A percentile compares a stretch with the other conserved stretches of the same genome.
phyloP scores from a whole-genome alignment of 2,113 vertebrate species.

The Dicaeum eximium region DNA sequence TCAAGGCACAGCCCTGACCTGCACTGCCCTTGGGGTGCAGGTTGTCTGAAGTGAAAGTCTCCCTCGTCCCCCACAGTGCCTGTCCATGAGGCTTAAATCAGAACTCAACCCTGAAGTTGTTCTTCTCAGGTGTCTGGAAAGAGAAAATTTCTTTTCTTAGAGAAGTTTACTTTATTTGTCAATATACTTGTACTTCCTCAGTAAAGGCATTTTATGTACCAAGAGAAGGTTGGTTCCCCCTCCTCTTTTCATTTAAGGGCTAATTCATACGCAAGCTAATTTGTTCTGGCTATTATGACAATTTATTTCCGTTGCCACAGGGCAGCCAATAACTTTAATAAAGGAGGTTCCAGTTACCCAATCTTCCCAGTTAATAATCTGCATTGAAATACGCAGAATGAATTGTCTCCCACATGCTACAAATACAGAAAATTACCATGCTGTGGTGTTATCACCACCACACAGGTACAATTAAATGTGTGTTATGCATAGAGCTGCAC shows the following conservation, averaged over 20 bases:
- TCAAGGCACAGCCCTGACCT: neutral
- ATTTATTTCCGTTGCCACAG: constrained; percentile 63
- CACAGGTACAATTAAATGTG: constrained; percentile 66
- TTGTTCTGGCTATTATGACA: constrained; percentile 71
- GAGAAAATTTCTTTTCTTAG: neutral
- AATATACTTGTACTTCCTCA: neutral
- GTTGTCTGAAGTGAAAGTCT: neutral
- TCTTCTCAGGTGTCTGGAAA: neutral
- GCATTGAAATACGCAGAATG: constrained; percentile 54
- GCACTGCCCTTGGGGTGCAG: neutral
- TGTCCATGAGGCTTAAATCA: neutral
- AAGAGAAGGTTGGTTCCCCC: neutral
- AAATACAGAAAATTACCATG: constrained; percentile 58
- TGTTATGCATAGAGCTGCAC: constrained; percentile 51
- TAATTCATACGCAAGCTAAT: constrained; percentile 66
- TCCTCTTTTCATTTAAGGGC: constrained; percentile 41
- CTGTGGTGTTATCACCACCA: constrained; percentile 59
- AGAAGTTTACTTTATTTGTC: neutral
- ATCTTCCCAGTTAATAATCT: constrained; percentile 71
- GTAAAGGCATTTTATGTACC: constrained; percentile 17
- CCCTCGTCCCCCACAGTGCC: too few species aligned
- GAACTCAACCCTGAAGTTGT: neutral
- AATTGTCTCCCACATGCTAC: constrained; percentile 52
- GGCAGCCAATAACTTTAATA: constrained; percentile 71
- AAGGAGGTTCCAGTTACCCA: constrained; percentile 66